Evolutionary conservation across 2,797 vertebrate species (phyloP), one percentile per base, ranked within the genome.

Genomic region (Prionace glauca): DNA sequence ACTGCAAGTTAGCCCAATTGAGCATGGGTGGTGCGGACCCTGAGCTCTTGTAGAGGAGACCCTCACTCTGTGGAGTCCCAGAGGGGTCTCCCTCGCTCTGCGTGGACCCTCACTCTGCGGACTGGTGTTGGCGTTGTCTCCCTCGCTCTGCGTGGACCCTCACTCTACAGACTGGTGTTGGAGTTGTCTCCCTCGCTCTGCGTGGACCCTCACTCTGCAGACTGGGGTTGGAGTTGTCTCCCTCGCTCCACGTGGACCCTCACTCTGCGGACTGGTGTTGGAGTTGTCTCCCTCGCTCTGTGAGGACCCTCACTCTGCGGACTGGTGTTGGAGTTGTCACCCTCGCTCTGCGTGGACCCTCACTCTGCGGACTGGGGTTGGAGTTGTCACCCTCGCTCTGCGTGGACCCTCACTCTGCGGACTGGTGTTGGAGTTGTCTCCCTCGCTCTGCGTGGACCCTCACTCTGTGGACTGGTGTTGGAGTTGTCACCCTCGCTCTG

Each of bases 1-100:
- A 69, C 91, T 45, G 91, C 18, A 62, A 41, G 20, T 67, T 71
- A 18, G 62, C n/a, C n/a, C n/a, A 24, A 0, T 8, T 71, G 1
- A 20, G 0, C 60, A 36, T 9, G 62, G 60, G 32, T 2, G 29
- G 3, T 1, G 20, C 81, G 0, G 36, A 45, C 20, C 1, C 81
- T 0, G 60, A 29, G 50, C 60, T 32, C 0, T 1, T 90, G 29
- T 62, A 90, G 56, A 84, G 86, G 24, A 96, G 95, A 95, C 96
- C 97, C 96, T 96, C 96, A 96, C 96, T 96, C 96, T 77, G 72
- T 77, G 32, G 8, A 32, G 4, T 11, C 29, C 72, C 32, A 16
- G 1, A 10, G 7, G 29, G 26, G 72, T 50, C n/a, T 81, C 16
- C 36, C n/a, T 81, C 4, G 16, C n/a, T 36, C n/a, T 36, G n/a